phyloP scores from a whole-genome alignment of 2,888 invertebrate species.

The Pandemis heparana region DNA sequence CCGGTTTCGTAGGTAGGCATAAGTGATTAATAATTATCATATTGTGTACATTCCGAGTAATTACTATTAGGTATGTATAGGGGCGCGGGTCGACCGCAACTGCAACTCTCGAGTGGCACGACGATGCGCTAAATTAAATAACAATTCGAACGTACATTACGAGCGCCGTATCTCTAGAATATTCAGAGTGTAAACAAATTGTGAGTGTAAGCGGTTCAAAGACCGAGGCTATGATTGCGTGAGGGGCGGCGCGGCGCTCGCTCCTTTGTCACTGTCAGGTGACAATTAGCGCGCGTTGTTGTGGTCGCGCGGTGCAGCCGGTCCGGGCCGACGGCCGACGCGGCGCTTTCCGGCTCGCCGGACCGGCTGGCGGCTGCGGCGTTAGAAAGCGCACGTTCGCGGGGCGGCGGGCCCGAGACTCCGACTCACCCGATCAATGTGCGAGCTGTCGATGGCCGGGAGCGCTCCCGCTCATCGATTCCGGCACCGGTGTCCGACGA shows the following conservation, averaged over 20 bases:
- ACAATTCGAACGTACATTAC: slow-evolving; percentile 11
- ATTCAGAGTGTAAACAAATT: slow-evolving; percentile 62
- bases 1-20: slow-evolving; percentile 31
- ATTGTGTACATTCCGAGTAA: slow-evolving; percentile 5
- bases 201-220: slow-evolving; percentile 66
- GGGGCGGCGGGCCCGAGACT: slow-evolving; percentile 40
- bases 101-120: neutral
- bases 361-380: slow-evolving; percentile 31
- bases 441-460: slow-evolving; percentile 69
- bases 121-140: slow-evolving; percentile 1
- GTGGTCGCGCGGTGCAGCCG: slow-evolving; percentile 44
- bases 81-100: neutral
- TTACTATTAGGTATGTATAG: neutral
- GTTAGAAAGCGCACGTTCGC: slow-evolving; percentile 49
- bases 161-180: slow-evolving; percentile 56
- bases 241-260: slow-evolving; percentile 48
- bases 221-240: slow-evolving; percentile 64
- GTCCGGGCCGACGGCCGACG: slow-evolving; percentile 46
- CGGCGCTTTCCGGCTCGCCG: slow-evolving; percentile 51
- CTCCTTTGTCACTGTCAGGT: slow-evolving; percentile 47
- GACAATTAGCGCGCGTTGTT: slow-evolving; percentile 48
- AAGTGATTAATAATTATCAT: slow-evolving; percentile 27
- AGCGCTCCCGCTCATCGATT: slow-evolving; percentile 66
- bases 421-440: slow-evolving; percentile 81
- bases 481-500: slow-evolving; percentile 57